Percentiles rank a stretch among this genome's conserved stretches.
phyloP scores from a whole-genome alignment of 2,797 vertebrate species.

The Linurgus olivaceus region DNA sequence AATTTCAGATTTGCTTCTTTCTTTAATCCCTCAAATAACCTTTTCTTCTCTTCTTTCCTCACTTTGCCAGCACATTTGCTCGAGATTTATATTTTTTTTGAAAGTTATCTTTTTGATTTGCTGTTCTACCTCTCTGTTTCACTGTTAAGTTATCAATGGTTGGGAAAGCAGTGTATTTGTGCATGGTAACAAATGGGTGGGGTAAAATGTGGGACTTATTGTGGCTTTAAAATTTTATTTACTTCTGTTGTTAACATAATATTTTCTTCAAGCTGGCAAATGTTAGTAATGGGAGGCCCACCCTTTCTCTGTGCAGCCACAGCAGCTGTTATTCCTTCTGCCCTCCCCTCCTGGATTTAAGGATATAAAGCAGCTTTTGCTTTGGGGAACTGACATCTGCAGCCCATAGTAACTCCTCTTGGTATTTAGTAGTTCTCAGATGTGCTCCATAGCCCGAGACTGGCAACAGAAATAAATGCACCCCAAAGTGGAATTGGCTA shows the following conservation, averaged over 20 bases:
- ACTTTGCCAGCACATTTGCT: background rate
- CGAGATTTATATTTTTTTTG: background rate
- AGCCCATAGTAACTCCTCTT: background rate
- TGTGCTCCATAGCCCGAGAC: background rate
- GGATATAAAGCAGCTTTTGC: background rate
- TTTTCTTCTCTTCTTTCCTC: background rate
- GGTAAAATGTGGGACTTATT: background rate
- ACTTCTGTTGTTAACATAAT: conserved; percentile 2
- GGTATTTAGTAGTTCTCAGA: background rate
- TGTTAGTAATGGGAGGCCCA: background rate
- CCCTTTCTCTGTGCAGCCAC: background rate
- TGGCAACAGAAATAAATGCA: background rate
- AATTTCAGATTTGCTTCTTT: conserved; percentile 20
- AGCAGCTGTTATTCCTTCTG: background rate
- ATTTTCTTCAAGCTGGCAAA: conserved; percentile 23
- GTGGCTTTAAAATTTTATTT: conserved; percentile 2
- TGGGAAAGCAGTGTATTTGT: background rate
- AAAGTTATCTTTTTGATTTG: background rate
- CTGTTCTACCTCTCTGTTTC: background rate
- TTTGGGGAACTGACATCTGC: background rate
- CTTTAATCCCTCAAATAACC: conserved; percentile 30
- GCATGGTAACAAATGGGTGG: background rate
- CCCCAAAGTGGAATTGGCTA: background rate
- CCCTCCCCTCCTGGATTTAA: background rate
- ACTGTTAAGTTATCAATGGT: background rate